Percentiles rank a stretch among this genome's conserved stretches.
Evolutionary conservation across 2,113 vertebrate genomes (phyloP).

Genomic region (Sinocyclocheilus anophthalmus): DNA sequence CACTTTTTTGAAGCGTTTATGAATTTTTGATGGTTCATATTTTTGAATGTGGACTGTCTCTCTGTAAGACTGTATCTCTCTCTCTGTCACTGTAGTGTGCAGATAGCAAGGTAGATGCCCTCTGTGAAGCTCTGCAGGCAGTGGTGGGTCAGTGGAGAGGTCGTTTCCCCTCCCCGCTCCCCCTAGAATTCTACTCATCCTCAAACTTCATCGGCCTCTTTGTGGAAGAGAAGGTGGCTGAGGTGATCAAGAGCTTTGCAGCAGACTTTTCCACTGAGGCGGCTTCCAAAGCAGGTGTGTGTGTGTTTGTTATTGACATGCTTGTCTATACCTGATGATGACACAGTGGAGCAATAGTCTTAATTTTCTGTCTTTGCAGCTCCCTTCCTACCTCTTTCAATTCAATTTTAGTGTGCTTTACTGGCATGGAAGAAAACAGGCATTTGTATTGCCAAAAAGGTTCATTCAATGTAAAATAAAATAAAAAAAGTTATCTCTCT

Average conservation of each 20-base stretch:
- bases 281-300: conserved; percentile 82
- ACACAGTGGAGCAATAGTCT: background rate
- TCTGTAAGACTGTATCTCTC: background rate
- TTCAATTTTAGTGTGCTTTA: background rate
- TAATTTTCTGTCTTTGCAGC: background rate
- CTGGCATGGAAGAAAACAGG: background rate
- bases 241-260: conserved; percentile 92
- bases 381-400: background rate
- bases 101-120: conserved; percentile 90
- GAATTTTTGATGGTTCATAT: background rate
- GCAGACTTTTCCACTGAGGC: conserved; percentile 91
- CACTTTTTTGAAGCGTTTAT: background rate
- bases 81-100: conserved; percentile 80
- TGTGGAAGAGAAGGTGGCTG: conserved; percentile 92
- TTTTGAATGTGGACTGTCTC: background rate
- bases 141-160: conserved; percentile 88
- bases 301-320: background rate
- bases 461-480: background rate
- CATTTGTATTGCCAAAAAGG: background rate
- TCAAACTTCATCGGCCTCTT: conserved; percentile 98
- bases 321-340: background rate
- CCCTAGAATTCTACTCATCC: conserved; percentile 93
- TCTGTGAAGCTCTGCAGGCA: conserved; percentile 87
- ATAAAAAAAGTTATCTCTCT: background rate
- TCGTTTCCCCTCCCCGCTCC: conserved; percentile 86